Evolutionary conservation across 2,797 vertebrate genomes (phyloP), one percentile per base, ranked within the genome.

Genomic region (Pterois miles): DNA sequence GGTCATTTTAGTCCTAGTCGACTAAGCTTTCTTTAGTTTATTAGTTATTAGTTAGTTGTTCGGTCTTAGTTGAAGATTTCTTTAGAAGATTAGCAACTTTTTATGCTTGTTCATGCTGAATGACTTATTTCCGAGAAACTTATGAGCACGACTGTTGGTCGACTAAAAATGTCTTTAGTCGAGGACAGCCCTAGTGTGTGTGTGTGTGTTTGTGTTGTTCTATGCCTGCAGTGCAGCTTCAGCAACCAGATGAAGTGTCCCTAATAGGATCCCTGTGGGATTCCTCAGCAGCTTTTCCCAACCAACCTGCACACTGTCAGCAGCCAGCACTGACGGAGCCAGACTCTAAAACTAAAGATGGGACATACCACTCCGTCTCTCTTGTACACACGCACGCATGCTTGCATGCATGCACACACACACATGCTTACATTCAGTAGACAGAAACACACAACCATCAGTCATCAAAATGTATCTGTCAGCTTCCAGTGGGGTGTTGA

Each of bases 251-350:
- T 83, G 83, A 87, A 89, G 85, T 88, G 88, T 82, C 83, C 87
- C 82, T 92, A 92, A 93, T 91, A 92, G 86, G 89, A 90, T 92
- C 92, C 90, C 90, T 89, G 86, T 85, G 84, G 89, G 89, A 91
- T 86, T 90, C 86, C 87, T 91, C 86, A 82, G 85, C 85, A 91
- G 84, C 82, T 83, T 84, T 85, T 82, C 69, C 62, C 74, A 33
- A 46, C 2, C 6, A 84, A 80, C 80, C 84, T 88, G 80, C 83
- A 82, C 48, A 65, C 56, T 71, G 82, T 89, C 90, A 91, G 86
- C 86, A 88, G 78, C 91, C 86, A 91, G 83, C 86, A 69, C 72
- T 78, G 87, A 88, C 89, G 87, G 79, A 82, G 59, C 59, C 18
- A 0, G 22, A 83, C 46, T 65, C 81, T 63, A 70, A 86, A 89